Conservation (phyloP, 2,113 vertebrate species). For the Paramormyrops kingsleyae region DNA sequence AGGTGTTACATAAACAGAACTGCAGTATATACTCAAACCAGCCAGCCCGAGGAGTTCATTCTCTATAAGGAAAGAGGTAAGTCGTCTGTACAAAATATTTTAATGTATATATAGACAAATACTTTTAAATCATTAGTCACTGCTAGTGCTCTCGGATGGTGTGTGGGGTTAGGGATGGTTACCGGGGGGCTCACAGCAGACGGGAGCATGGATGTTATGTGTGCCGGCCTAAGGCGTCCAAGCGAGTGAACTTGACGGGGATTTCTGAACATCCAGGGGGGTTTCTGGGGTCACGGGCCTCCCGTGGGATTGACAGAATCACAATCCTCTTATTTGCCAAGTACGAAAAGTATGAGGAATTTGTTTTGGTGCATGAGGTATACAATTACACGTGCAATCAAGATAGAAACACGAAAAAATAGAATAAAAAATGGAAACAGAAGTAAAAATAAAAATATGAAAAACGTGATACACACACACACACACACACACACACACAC, state of each 20-base stretch:
- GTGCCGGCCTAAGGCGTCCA: neutral
- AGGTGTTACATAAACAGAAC: neutral
- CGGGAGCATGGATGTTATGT: neutral
- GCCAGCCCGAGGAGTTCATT: neutral
- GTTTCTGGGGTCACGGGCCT: neutral
- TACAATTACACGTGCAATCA: neutral
- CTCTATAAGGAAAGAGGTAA: neutral
- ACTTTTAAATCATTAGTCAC: constrained; percentile 13
- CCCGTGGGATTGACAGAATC: neutral
- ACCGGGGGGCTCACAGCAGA: neutral
- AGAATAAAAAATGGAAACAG: neutral
- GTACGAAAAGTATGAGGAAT: neutral
- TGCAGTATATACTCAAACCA: neutral
- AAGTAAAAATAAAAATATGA: neutral
- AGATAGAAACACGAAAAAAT: neutral
- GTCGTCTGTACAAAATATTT: neutral
- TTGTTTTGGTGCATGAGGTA: neutral
- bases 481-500: no score
- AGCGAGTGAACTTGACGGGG: neutral
- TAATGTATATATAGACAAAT: constrained; percentile 7
- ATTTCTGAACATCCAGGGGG: neutral
- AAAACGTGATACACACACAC: neutral
- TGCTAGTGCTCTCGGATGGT: neutral
- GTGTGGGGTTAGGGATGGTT: neutral
- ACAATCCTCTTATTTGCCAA: neutral